Base-by-base conservation (phyloP, 2,113 vertebrate species). In the Pseudopipra pipra region DNA sequence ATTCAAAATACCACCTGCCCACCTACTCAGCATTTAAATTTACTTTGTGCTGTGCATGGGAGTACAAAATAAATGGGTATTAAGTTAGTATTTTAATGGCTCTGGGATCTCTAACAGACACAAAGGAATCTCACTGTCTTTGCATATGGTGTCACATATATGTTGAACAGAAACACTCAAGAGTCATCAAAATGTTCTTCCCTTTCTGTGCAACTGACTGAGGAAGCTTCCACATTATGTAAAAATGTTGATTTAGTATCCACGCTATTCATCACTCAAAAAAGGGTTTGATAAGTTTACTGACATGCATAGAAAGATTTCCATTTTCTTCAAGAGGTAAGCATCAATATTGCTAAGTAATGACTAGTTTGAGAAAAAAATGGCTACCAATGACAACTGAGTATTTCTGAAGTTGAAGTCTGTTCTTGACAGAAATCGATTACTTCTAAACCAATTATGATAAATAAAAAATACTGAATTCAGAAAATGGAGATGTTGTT, bases 1-100 rank as follows among this genome's bases (percentile, higher is more conserved):
- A 86, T 91, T 89, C 44, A 86, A 95, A 95, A 87, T 17, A n/a
- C 44, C 27, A 46, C 33, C 83, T 89, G 67, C 61, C 77, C 74
- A 85, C 74, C 43, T 39, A 70, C 49, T 91, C 71, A 81, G 18
- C 61, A 28, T 41, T 52, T 56, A 91, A 71, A 41, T 79, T 91
- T 89, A n/a, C 25, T 84, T 86, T 68, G 54, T 92, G 46, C 52
- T 84, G 20, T 85, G 44, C 35, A 77, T 18, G 30, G 61, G n/a
- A 80, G 9, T 41, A 55, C 44, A 66, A 94, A 95, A 96, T 89
- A 91, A 91, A 92, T 1, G 9, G 3, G 1, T 66, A 54, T 84
- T 75, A 78, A 91, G 16, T 62, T 79, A 90, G 19, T 3, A 7
- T 74, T 90, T 90, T 88, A 73, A 44, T 90, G 35, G 30, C 12